These are phyloP conservation scores for Caenorhabditis macrosperma DNA, from an alignment of 2,888 invertebrate species.

Conservation along the genomic window DNA sequence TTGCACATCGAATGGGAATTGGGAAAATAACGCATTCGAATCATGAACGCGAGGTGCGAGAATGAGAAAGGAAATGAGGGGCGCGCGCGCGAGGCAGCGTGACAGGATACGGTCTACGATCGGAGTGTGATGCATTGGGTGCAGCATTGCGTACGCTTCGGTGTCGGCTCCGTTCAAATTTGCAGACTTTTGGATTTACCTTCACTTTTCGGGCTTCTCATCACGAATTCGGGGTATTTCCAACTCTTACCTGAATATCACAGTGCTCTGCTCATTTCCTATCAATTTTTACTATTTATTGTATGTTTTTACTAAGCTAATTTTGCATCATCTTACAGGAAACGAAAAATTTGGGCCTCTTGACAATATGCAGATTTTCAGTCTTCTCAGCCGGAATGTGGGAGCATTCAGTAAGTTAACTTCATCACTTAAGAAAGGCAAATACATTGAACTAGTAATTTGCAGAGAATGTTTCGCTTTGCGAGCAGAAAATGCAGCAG, in stretches of 20 bases:
- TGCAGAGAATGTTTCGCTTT: conserved; percentile 52
- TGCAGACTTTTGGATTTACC: conserved; percentile 26
- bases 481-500: conserved; percentile 56
- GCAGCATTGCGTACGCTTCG: conserved; percentile 25
- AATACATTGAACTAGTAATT: no score
- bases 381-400: conserved; percentile 49
- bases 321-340: conserved; percentile 30
- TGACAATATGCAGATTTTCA: conserved; percentile 52
- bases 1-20: neutral
- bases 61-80: neutral
- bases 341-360: conserved; percentile 50
- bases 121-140: neutral
- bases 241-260: no score
- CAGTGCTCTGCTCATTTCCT: no score
- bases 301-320: no score
- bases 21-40: neutral
- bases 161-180: conserved; percentile 17
- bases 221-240: no score
- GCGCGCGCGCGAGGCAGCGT: no score
- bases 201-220: neutral
- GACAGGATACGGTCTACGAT: conserved; percentile 49
- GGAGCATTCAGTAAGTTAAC: conserved; percentile 56
- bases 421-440: no score
- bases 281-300: neutral
- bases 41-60: neutral